Base-by-base conservation (phyloP, 2,888 invertebrate species). In the Adelognathus sp. region DNA sequence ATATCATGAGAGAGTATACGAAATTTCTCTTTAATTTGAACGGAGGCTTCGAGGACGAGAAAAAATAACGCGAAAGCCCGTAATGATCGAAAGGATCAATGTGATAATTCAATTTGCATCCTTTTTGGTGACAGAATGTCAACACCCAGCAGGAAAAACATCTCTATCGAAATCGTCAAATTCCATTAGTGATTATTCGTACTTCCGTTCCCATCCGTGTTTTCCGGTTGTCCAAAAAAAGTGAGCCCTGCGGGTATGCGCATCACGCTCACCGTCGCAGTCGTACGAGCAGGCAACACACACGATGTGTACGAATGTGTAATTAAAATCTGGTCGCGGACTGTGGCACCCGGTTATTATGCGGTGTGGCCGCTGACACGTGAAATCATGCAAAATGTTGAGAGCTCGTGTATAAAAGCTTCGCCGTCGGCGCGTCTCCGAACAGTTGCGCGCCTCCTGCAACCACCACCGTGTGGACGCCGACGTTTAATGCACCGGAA, bases 341-440 rank as follows among this genome's bases (percentile, higher is more conserved):
- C 82, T 84, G n/a, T n/a, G n/a, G n/a, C n/a, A n/a, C 81, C 85
- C 83, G 84, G 84, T 86, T 87, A 88, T 87, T 86, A 86, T 86
- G 85, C 84, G 84, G 85, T 76, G 79, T 76, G 82, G 81, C 79
- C 83, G 84, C 83, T 85, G 87, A 87, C 87, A 87, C 87, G 88
- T 86, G 83, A 87, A 87, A 87, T 86, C 87, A 87, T 86, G 87
- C 86, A 87, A 86, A 88, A 88, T 87, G 85, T 85, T 80, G 83
- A 82, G 44, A 85, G 80, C n/a, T n/a, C n/a, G n/a, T n/a, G n/a
- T n/a, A n/a, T 84, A 87, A 86, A 87, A 86, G 83, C 83, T n/a
- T 80, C 82, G 79, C 82, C 83, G 84, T 87, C 83, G 84, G 84
- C 85, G 80, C 82, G 79, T 81, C 84, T 84, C 83, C 75, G 78